phyloP scores from a whole-genome alignment of 2,113 vertebrate species.

The Microcebus ravelobensis region DNA sequence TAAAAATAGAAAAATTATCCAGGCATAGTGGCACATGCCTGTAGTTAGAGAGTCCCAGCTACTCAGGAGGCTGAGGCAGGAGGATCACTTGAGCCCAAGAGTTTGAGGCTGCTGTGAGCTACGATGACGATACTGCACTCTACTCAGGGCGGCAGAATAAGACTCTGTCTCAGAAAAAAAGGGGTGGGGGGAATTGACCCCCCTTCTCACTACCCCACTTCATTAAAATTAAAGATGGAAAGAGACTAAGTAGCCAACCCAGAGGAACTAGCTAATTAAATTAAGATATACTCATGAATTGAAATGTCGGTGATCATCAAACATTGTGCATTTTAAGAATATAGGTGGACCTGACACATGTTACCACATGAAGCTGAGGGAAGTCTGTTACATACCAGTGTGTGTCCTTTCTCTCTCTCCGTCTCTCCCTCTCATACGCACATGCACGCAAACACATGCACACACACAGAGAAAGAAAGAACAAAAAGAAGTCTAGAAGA shows the following conservation, averaged over 20 bases:
- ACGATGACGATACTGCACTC: too few species aligned
- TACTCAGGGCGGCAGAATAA: too few species aligned
- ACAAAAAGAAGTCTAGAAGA: not conserved
- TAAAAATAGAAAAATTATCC: too few species aligned
- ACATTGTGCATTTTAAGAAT: not conserved
- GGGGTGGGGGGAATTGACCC: too few species aligned
- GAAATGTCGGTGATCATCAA: not conserved
- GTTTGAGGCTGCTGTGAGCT: too few species aligned
- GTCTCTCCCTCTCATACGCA: not conserved
- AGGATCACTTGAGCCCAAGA: too few species aligned
- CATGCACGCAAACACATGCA: not conserved
- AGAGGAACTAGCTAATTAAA: not conserved
- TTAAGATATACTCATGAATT: not conserved
- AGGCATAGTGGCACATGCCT: too few species aligned
- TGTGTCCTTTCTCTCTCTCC: not conserved
- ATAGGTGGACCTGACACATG: not conserved
- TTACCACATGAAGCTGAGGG: not conserved
- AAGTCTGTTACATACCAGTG: not conserved
- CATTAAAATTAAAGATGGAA: not conserved
- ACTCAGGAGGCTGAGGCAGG: too few species aligned
- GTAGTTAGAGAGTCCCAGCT: too few species aligned
- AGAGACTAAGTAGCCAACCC: not conserved
- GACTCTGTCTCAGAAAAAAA: too few species aligned
- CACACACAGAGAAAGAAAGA: not conserved
- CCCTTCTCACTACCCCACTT: too few species aligned